Evolutionary conservation across 2,888 invertebrate species (phyloP).

Genomic region (Craniophora ligustri): DNA sequence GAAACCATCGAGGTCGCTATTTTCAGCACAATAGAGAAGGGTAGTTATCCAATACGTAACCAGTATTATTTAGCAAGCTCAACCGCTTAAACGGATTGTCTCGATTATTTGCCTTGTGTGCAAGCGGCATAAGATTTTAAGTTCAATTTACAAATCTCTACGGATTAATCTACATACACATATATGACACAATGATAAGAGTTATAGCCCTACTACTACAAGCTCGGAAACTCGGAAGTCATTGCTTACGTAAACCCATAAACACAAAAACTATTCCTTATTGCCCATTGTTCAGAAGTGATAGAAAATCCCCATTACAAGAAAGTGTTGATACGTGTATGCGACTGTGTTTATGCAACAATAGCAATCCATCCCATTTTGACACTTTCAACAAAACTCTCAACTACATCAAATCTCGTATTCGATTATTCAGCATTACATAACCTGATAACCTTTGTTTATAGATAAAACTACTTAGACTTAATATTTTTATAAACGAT

Average conservation of each 20-base stretch:
- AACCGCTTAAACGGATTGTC: too few species aligned
- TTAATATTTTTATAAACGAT: slow-evolving; percentile 20
- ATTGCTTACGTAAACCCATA: slow-evolving; percentile 27
- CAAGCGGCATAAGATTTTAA: too few species aligned
- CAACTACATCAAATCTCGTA: not conserved
- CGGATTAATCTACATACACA: too few species aligned
- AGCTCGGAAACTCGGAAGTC: slow-evolving; percentile 28
- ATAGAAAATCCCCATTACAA: slow-evolving; percentile 32
- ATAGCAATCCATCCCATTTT: slow-evolving; percentile 3
- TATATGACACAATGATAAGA: too few species aligned
- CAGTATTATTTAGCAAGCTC: too few species aligned
- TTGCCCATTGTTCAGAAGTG: slow-evolving; percentile 39
- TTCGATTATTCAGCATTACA: slow-evolving; percentile 9
- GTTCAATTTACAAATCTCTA: too few species aligned
- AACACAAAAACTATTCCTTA: slow-evolving; percentile 42
- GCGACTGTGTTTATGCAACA: slow-evolving; percentile 40
- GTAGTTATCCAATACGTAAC: too few species aligned
- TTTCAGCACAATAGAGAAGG: too few species aligned
- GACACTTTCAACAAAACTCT: not conserved
- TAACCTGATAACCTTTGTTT: slow-evolving; percentile 3
- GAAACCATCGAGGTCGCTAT: too few species aligned
- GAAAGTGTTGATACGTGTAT: slow-evolving; percentile 62
- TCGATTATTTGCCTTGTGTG: too few species aligned
- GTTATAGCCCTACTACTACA: too few species aligned
- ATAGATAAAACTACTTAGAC: slow-evolving; percentile 4